Evolutionary conservation across 2,797 vertebrate species (phyloP).

Genomic region (Sebastes alutus): DNA sequence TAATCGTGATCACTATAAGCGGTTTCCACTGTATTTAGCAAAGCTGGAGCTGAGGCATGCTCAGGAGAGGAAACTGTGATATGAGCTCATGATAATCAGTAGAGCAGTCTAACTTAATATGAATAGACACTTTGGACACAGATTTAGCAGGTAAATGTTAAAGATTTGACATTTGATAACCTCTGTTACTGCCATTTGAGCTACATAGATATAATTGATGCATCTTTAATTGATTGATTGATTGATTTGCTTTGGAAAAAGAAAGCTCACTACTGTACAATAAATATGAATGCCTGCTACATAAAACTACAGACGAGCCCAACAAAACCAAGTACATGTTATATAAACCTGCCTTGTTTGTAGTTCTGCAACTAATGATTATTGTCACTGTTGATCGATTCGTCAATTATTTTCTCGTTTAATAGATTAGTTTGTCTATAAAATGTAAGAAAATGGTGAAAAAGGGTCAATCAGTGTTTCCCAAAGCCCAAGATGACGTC

Average conservation of each 20-base stretch:
- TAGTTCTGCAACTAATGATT: too few relatives aligned
- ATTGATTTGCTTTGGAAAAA: not conserved
- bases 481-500: too few relatives aligned
- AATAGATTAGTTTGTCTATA: too few relatives aligned
- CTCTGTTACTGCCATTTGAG: not conserved
- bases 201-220: not conserved
- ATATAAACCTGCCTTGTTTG: not conserved
- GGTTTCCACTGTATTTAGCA: not conserved
- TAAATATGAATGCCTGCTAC: not conserved
- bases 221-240: not conserved
- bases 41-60: conserved; percentile 32
- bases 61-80: conserved; percentile 14
- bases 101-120: not conserved
- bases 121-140: not conserved
- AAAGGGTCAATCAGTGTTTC: too few relatives aligned
- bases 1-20: not conserved
- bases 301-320: not conserved
- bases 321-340: not conserved
- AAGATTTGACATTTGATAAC: not conserved
- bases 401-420: accelerated
- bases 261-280: not conserved
- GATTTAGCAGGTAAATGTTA: not conserved
- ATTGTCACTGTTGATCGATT: too few relatives aligned
- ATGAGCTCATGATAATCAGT: conserved; percentile 33
- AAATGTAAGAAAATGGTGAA: too few relatives aligned